phyloP scores from a whole-genome alignment of 2,797 vertebrate species.

The Siniperca undulata region DNA sequence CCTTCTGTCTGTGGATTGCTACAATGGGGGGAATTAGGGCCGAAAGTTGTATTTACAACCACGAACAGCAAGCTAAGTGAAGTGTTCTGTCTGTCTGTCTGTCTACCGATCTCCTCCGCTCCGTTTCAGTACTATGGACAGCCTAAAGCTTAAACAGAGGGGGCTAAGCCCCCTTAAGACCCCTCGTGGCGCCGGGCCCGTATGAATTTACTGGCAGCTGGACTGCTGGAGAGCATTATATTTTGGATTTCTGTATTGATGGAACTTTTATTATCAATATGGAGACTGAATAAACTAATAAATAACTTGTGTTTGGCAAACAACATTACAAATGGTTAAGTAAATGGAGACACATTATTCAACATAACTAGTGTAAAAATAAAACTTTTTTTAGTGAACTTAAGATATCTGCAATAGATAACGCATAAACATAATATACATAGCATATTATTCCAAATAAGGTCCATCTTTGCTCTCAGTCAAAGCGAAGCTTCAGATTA shows the following conservation, averaged over 20 bases:
- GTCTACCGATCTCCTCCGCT: no score
- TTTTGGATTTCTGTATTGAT: constrained; percentile 36
- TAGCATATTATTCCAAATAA: constrained; percentile 68
- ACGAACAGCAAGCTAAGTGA: no score
- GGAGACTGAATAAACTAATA: constrained; percentile 71
- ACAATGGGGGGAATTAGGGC: no score
- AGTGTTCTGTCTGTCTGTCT: no score
- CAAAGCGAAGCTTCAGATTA: constrained; percentile 69
- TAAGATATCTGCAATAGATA: constrained; percentile 70
- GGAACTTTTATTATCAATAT: constrained; percentile 70
- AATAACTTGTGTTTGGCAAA: constrained; percentile 74
- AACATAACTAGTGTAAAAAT: constrained; percentile 74
- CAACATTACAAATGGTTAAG: constrained; percentile 67
- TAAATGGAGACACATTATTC: constrained; percentile 61
- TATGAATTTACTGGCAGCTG: constrained; percentile 18
- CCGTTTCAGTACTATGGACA: no score
- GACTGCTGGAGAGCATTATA: constrained; percentile 29
- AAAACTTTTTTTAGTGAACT: constrained; percentile 65
- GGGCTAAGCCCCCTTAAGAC: no score
- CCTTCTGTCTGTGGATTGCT: no score
- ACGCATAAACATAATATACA: constrained; percentile 77
- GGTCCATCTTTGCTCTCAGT: constrained; percentile 61
- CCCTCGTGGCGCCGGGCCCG: no score
- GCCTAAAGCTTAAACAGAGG: no score
- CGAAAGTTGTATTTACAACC: no score